phyloP scores from a whole-genome alignment of 2,888 invertebrate species.

The Resseliella maxima region DNA sequence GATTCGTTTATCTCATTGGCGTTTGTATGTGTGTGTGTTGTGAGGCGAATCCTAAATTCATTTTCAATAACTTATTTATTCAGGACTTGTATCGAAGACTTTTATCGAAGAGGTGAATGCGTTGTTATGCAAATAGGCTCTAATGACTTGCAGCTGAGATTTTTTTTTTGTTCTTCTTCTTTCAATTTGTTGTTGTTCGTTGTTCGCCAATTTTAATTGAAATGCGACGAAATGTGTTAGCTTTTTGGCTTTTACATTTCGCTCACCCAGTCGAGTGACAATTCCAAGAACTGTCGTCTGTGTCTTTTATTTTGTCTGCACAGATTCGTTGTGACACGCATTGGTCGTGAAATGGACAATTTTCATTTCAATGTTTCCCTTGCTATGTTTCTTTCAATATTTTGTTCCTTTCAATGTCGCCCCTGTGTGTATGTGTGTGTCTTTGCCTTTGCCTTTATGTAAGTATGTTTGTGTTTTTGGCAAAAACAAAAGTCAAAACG shows the following conservation, averaged over 20 bases:
- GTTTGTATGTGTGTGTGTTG: not conserved
- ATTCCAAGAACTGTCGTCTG: slow-evolving; percentile 13
- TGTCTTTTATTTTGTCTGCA: not conserved
- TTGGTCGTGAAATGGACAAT: not conserved
- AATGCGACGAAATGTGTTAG: not conserved
- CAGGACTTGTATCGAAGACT: not conserved
- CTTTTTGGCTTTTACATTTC: not conserved
- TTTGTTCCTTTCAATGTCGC: too few relatives aligned
- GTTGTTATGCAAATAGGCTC: not conserved
- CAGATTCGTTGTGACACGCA: not conserved
- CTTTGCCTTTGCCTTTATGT: too few relatives aligned
- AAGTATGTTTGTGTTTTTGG: too few relatives aligned
- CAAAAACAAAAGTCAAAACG: not conserved
- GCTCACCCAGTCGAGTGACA: not conserved
- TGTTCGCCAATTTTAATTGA: slow-evolving; percentile 22
- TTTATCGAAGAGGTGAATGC: too few relatives aligned
- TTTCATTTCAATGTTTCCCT: not conserved
- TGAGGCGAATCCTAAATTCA: slow-evolving; percentile 10
- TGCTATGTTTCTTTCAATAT: too few relatives aligned
- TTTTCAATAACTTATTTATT: not conserved
- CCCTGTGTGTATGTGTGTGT: not conserved
- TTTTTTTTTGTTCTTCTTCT: too few relatives aligned
- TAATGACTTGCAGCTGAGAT: slow-evolving; percentile 15
- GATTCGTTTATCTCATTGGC: not conserved
- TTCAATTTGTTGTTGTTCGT: too few relatives aligned